Percentiles rank a stretch among this genome's conserved stretches.
These are phyloP conservation scores for Scaeva pyrastri DNA, from an alignment of 2,888 invertebrate genomes.

Conservation along the genomic window DNA sequence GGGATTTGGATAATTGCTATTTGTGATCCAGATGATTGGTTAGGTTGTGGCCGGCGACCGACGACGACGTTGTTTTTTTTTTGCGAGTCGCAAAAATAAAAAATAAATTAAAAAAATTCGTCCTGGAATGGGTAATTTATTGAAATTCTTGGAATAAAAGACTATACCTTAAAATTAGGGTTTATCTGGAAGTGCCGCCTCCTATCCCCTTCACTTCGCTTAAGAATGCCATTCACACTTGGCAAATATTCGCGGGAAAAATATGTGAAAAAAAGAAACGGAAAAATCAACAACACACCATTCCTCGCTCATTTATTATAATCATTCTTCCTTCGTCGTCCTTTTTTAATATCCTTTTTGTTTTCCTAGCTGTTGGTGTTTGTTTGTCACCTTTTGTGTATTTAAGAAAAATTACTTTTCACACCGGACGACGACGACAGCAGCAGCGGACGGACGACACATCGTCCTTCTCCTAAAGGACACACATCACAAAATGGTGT, in stretches of 20 bases:
- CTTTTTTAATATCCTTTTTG: conserved; percentile 58
- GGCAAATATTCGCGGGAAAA: conserved; percentile 57
- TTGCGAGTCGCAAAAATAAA: background rate
- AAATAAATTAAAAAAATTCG: conserved; percentile 41
- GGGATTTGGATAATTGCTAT: conserved; percentile 76
- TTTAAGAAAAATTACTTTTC: conserved; percentile 77
- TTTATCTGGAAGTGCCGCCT: conserved; percentile 20
- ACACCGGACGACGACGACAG: conserved; percentile 58
- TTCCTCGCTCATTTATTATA: conserved; percentile 71
- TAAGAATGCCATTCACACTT: conserved; percentile 70
- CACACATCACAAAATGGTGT: conserved; percentile 26
- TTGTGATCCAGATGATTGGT: conserved; percentile 76
- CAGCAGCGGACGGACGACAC: conserved; percentile 49
- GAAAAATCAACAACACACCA: conserved; percentile 6
- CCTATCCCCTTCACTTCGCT: background rate
- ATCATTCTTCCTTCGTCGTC: conserved; percentile 66
- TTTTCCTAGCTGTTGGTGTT: conserved; percentile 72
- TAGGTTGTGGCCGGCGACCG: conserved; percentile 58
- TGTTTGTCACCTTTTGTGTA: conserved; percentile 77
- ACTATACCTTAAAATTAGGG: conserved; percentile 64
- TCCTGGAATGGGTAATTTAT: conserved; percentile 73
- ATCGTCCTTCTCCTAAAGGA: conserved; percentile 16
- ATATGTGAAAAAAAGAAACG: background rate
- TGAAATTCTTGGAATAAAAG: conserved; percentile 77
- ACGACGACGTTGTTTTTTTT: conserved; percentile 45